phyloP scores from a whole-genome alignment of 2,888 invertebrate species.

The Rotaria magnacalcarata region DNA sequence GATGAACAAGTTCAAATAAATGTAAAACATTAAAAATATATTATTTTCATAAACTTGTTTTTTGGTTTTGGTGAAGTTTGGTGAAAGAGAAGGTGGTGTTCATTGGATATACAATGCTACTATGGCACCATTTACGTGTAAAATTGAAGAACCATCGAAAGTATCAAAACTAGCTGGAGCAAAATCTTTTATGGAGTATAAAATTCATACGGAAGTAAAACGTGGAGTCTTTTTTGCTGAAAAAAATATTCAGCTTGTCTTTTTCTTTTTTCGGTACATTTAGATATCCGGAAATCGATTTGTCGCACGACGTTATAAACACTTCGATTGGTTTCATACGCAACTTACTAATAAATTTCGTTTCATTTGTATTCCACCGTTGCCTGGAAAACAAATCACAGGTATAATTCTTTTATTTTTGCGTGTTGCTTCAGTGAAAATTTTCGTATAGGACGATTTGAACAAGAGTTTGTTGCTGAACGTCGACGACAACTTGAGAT shows the following conservation, averaged over 20 bases:
- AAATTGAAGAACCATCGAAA: background rate
- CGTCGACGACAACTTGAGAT: conserved; percentile 86
- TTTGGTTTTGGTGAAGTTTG: background rate
- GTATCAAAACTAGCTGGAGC: background rate
- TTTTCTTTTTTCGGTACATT: background rate
- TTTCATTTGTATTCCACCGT: conserved; percentile 85
- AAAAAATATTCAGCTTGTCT: too few relatives aligned
- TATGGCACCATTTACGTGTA: background rate
- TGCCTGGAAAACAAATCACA: conserved; percentile 95
- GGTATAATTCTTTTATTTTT: conserved; percentile 56
- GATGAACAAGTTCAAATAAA: background rate
- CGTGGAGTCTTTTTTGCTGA: too few relatives aligned
- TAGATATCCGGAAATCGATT: background rate
- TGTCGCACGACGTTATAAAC: conserved; percentile 77
- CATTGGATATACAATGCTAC: background rate
- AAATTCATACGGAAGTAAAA: conserved; percentile 25
- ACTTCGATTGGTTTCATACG: conserved; percentile 97
- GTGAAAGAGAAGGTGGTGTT: background rate
- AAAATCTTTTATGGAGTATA: conserved; percentile 22
- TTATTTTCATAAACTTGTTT: background rate
- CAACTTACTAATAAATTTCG: conserved; percentile 86
- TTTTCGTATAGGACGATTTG: conserved; percentile 64
- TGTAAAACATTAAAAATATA: background rate
- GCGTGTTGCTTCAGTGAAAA: background rate
- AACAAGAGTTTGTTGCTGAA: conserved; percentile 91